These are phyloP conservation scores for Gracilinanus agilis DNA, from an alignment of 2,113 vertebrate species.

Conservation along the genomic window DNA sequence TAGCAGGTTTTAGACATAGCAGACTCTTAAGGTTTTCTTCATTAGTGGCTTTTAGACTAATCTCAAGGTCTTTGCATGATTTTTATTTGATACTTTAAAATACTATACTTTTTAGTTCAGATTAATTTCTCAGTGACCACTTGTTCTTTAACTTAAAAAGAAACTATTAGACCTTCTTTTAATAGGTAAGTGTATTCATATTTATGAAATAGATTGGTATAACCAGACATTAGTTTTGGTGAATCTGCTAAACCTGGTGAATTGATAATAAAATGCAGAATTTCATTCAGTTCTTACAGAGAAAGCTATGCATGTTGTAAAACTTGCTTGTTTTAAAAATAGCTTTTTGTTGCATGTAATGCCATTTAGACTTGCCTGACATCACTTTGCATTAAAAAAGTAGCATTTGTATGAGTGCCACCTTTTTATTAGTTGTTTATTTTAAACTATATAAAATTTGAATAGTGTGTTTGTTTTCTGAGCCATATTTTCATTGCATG, in stretches of 20 bases:
- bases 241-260: neutral
- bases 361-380: slow-evolving; percentile 7
- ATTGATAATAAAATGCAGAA: neutral
- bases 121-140: slow-evolving; percentile 29
- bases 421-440: slow-evolving; percentile 41
- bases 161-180: slow-evolving; percentile 7
- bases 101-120: slow-evolving; percentile 14
- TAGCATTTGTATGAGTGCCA: slow-evolving; percentile 8
- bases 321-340: slow-evolving; percentile 35
- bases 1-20: neutral
- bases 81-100: neutral
- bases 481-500: neutral
- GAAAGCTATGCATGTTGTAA: neutral
- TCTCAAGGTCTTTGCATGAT: slow-evolving; percentile 1
- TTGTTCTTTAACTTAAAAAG: slow-evolving; percentile 31
- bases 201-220: slow-evolving; percentile 10
- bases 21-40: neutral
- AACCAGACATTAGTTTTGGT: slow-evolving; percentile 37
- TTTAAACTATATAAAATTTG: slow-evolving; percentile 1
- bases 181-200: neutral
- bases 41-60: neutral
- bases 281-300: slow-evolving; percentile 8
- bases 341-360: slow-evolving; percentile 13
- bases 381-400: slow-evolving; percentile 18
- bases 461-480: neutral